These are phyloP conservation scores for Phylloscopus whistleri DNA, from an alignment of 2,113 vertebrate species.

Conservation along the genomic window DNA sequence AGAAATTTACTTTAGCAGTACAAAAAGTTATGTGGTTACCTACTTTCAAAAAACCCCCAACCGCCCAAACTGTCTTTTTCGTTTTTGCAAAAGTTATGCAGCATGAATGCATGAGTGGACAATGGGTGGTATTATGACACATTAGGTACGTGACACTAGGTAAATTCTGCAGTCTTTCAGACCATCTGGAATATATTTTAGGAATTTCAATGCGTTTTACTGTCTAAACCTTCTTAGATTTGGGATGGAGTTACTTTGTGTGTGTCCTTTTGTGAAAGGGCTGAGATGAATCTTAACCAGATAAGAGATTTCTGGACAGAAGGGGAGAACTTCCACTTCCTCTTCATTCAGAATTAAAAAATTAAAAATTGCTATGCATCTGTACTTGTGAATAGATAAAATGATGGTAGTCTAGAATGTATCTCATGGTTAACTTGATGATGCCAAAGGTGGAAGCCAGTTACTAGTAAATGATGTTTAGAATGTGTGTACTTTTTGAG, in stretches of 20 bases:
- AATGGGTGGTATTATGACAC: background rate
- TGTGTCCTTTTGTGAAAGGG: background rate
- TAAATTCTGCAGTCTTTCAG: background rate
- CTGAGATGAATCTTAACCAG: background rate
- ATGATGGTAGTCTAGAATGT: background rate
- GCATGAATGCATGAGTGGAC: accelerated
- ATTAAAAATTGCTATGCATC: background rate
- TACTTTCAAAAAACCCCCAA: background rate
- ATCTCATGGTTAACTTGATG: background rate
- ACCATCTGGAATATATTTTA: background rate
- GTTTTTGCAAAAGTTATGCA: background rate
- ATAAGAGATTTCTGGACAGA: background rate
- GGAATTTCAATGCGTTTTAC: background rate
- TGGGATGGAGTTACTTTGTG: background rate
- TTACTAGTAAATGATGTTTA: background rate
- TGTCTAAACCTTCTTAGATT: background rate
- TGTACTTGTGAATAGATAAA: background rate
- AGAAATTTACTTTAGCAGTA: background rate
- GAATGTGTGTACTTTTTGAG: background rate
- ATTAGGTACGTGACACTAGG: background rate
- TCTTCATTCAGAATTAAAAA: background rate
- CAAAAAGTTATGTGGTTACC: background rate
- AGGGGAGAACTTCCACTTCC: background rate
- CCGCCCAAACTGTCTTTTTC: background rate
- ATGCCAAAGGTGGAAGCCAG: background rate